Percentiles rank a stretch among this genome's conserved stretches.
phyloP scores from a whole-genome alignment of 2,888 invertebrate genomes.

The Platycheirus rosarum region DNA sequence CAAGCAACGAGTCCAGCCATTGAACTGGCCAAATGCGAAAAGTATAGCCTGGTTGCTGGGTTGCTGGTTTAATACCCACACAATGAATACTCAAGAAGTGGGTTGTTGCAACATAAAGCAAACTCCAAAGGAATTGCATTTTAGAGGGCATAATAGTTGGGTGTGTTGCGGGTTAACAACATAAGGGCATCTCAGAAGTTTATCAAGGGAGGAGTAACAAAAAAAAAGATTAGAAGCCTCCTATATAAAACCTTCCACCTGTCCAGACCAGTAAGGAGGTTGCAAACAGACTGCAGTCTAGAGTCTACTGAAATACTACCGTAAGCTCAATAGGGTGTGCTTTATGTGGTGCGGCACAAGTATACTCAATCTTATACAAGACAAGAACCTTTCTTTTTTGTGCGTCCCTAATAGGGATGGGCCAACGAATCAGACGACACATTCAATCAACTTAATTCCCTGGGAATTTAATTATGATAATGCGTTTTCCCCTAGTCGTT shows the following conservation, averaged over 20 bases:
- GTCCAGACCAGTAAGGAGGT: constrained; percentile 23
- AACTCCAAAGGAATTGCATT: constrained; percentile 47
- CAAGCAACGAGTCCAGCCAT: constrained; percentile 69
- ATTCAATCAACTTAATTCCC: constrained; percentile 59
- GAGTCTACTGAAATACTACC: constrained; percentile 31
- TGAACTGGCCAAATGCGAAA: constrained; percentile 60
- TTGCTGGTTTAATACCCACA: constrained; percentile 12
- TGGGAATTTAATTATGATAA: constrained; percentile 64
- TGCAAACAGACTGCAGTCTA: constrained; percentile 2
- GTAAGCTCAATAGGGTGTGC: constrained; percentile 58
- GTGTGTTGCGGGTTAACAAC: constrained; percentile 31
- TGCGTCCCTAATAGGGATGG: background rate
- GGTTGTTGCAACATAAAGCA: constrained; percentile 26
- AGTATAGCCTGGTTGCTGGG: no score
- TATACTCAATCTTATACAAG: background rate
- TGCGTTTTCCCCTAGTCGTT: constrained; percentile 43
- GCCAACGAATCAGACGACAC: constrained; percentile 50
- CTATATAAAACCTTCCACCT: constrained; percentile 50
- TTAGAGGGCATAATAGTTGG: constrained; percentile 17
- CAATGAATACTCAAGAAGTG: constrained; percentile 18
- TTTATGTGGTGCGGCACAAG: constrained; percentile 29
- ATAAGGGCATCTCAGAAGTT: constrained; percentile 31
- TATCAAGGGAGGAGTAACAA: constrained; percentile 11
- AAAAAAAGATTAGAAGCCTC: no score
- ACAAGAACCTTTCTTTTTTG: constrained; percentile 3